Conservation (phyloP, 2,113 vertebrate genomes). For the Etheostoma spectabile region DNA sequence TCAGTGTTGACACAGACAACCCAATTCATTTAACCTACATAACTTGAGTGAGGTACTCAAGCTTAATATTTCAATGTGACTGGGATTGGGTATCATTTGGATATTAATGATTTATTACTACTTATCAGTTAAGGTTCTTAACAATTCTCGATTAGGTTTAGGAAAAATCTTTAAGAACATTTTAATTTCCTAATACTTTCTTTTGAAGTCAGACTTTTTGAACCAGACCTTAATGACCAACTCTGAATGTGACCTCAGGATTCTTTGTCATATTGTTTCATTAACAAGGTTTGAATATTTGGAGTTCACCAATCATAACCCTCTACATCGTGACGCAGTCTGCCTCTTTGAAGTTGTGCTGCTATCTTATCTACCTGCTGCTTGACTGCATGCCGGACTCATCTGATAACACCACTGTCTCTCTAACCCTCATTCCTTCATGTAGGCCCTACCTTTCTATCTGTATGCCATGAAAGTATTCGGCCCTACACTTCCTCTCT, state of each 20-base stretch:
- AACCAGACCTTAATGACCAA: too few species aligned
- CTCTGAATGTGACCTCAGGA: background rate
- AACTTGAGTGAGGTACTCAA: background rate
- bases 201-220: too few species aligned
- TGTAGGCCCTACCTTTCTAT: constrained; percentile 23
- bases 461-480: background rate
- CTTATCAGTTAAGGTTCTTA: too few species aligned
- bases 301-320: background rate
- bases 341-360: constrained; percentile 23
- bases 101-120: too few species aligned
- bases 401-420: constrained; percentile 39
- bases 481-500: constrained; percentile 7
- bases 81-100: too few species aligned
- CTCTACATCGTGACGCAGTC: constrained; percentile 23
- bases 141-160: too few species aligned
- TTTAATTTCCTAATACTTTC: too few species aligned
- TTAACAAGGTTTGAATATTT: constrained; percentile 11
- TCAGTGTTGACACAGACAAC: background rate
- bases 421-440: constrained; percentile 1
- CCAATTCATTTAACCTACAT: too few species aligned
- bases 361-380: constrained; percentile 31
- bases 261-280: constrained; percentile 1
- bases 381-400: constrained; percentile 28
- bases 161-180: too few species aligned
- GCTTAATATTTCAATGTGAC: background rate